Evolutionary conservation across 37 sponge, comb jelly and placozoan species (phyloP).

Genomic region (Eunapius fragilis): DNA sequence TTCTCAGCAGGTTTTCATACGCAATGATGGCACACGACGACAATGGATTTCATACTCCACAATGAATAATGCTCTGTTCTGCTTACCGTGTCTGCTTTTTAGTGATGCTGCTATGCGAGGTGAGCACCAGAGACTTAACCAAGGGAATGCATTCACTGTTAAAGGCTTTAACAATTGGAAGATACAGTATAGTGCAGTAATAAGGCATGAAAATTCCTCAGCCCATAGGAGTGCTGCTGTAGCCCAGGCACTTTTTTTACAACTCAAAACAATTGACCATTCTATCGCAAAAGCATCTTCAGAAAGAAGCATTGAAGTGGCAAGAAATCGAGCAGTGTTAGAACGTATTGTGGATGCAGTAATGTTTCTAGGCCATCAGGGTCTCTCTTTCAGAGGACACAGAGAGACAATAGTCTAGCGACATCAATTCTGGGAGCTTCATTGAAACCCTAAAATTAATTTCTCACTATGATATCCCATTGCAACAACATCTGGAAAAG

Average conservation of each 20-base stretch:
- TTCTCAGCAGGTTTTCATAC: background rate
- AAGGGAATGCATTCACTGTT: background rate
- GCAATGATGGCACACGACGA: background rate
- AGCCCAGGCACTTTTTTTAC: background rate
- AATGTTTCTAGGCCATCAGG: background rate
- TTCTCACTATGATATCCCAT: background rate
- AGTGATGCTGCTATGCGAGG: background rate
- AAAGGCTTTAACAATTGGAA: background rate
- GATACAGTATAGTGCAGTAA: background rate
- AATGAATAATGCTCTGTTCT: background rate
- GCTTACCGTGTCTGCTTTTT: background rate
- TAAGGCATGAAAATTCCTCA: background rate
- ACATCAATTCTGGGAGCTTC: constrained; percentile 27
- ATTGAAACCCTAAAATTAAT: background rate
- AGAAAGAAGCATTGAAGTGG: background rate
- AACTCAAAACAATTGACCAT: background rate
- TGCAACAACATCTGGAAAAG: background rate
- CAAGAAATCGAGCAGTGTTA: background rate
- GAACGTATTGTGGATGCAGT: background rate
- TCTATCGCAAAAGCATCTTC: background rate
- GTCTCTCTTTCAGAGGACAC: background rate
- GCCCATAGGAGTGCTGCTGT: background rate
- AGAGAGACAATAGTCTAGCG: background rate
- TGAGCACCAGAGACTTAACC: background rate
- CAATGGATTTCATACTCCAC: background rate